Base-by-base conservation (phyloP, 2,113 vertebrate genomes). In the Circaetus cinerascens region DNA sequence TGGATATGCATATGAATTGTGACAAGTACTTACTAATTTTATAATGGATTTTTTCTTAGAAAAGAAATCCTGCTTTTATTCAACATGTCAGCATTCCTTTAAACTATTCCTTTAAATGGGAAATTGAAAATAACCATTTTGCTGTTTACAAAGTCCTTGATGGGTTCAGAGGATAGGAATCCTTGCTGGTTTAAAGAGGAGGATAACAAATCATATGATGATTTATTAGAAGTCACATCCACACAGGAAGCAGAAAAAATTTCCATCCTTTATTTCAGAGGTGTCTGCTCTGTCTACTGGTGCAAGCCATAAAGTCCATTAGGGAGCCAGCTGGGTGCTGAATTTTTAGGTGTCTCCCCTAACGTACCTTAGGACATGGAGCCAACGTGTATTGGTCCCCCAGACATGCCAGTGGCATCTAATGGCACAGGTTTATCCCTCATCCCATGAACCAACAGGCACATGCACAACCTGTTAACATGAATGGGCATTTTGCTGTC, bases 391-490 rank as follows among this genome's bases (percentile, higher is more conserved):
- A 0, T 6, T 45, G 30, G 43, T 80, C 14, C 27, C 29, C 7
- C 3, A 9, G 75, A 30, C 18, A 1, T 8, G 41, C 13, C 41
- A 27, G 19, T 17, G 68, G 18, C 10, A 11, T 17, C 30, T 45
- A 25, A 46, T 38, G 25, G 10, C 57, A 34, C 22, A 23, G 55
- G 13, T 10, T 13, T 48, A 22, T 38, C 43, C 32, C 56, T 82
- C 25, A 27, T n/a, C 30, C 10, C 25, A 3, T 7, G 41, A 72
- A 34, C 26, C 53, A 45, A 27, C 43, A 40, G 59, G 43, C 0
- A 0, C 7, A 3, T 2, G 0, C 29, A 17, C 29, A 36, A 36
- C 30, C 62, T 15, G 7, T 11, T 25, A 6, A 7, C 5, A 32
- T 16, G 4, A 41, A 46, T 1, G 0, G 51, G 46, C 22, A 17